Evolutionary conservation across 1,140 invertebrate species (phyloP), one percentile per base, ranked within the genome.

Genomic region (Drosophila bifasciata): DNA sequence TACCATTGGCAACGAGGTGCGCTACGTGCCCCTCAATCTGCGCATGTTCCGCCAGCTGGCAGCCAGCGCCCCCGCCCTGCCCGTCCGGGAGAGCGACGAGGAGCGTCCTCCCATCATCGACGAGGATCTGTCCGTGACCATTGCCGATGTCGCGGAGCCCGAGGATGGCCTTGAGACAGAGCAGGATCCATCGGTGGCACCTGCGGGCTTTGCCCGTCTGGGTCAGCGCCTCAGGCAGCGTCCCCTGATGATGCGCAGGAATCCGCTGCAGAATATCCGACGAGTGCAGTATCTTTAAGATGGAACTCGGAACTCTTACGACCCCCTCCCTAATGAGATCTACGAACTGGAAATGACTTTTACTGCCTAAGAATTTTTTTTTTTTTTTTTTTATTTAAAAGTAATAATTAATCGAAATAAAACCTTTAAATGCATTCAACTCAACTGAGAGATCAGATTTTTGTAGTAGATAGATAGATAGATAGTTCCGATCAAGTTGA

Each of bases 1-100:
- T 16, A 77, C 72, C 7, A 36, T 86, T 28, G 79, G 79, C 60
- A 85, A 86, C 48, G 67, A 79, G 3, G 81, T 85, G 32, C 56
- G 62, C 19, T 85, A 85, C 41, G 68, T 86, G 3, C 81, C 80
- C 0, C 41, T 86, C 0, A 85, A 86, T 19, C 43, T 85, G 7
- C 76, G 81, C 28, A 80, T 85, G 76, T 55, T 69, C 49, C 58
- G 80, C 0, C 76, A 86, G 16, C 21, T 85, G 9, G 44, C n/a
- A n/a, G n/a, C 52, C 28, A 40, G 5, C 11, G 5, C 23, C 15
- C 5, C 45, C 8, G 17, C 49, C 2, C 15, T 43, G 15, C 28
- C 58, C 15, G 28, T 76, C 3, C 51, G 76, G 0, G 80, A 86
- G 46, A 50, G 32, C 28, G 76, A 77, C 0, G 67, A 73, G 3